Evolutionary conservation across 2,113 vertebrate genomes (phyloP).

Genomic region (Cebidichthys violaceus): DNA sequence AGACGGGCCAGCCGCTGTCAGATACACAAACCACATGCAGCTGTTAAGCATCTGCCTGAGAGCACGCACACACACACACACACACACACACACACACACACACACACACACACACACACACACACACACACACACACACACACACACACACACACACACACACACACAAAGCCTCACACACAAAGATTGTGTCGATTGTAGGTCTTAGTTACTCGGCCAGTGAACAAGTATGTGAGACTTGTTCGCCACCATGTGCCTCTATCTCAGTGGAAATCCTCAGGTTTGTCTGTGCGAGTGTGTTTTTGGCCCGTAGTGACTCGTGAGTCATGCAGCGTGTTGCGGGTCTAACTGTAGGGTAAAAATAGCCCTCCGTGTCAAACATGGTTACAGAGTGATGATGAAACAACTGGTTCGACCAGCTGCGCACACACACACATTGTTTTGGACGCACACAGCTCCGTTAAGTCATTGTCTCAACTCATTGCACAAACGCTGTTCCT

Average conservation of each 20-base stretch:
- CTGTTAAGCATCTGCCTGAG: slow-evolving; percentile 65
- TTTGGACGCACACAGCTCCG: not conserved
- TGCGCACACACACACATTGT: slow-evolving; percentile 15
- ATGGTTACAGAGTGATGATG: slow-evolving; percentile 58
- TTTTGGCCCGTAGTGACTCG: slow-evolving; percentile 33
- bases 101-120: slow-evolving; percentile 8
- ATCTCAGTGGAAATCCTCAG: slow-evolving; percentile 50
- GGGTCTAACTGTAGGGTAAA: slow-evolving; percentile 57
- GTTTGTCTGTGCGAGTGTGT: slow-evolving; percentile 1
- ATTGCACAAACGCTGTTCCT: slow-evolving; percentile 1
- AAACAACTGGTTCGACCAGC: slow-evolving; percentile 56
- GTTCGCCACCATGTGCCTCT: slow-evolving; percentile 41
- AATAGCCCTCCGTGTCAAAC: slow-evolving; percentile 66
- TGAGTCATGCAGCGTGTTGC: slow-evolving; percentile 61
- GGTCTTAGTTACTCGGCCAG: slow-evolving; percentile 7
- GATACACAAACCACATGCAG: slow-evolving; percentile 80
- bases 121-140: slow-evolving; percentile 22
- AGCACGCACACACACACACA: slow-evolving; percentile 14
- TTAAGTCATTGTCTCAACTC: slow-evolving; percentile 7
- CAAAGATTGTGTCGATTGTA: too few species aligned
- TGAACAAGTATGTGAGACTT: slow-evolving; percentile 7
- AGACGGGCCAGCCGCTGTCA: slow-evolving; percentile 60
- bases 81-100: slow-evolving; percentile 23
- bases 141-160: slow-evolving; percentile 4
- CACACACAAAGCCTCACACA: slow-evolving; percentile 19